Base-by-base conservation (phyloP, 35 echinoderm and acorn worm species). In the Apostichopus californicus region DNA sequence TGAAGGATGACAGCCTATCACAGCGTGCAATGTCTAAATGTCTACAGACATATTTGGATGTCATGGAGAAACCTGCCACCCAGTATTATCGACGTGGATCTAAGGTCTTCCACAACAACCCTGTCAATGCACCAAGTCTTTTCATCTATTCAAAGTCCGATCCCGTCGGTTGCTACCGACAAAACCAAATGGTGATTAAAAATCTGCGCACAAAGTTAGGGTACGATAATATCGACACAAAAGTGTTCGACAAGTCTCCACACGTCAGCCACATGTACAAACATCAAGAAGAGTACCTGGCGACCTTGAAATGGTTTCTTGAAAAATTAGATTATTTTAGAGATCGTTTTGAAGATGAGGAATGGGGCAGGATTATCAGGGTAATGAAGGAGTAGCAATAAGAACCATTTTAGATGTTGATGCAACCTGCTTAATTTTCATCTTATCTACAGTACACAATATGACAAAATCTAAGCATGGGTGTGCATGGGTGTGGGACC, bases 191-290 rank as follows among this genome's bases (percentile, higher is more conserved):
- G 59, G 92, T 85, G 5, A 93, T 97, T 25, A 17, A 79, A 8
- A 72, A 46, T 9, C 59, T 97, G 5, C 78, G 90, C 1, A 78
- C 54, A 56, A 79, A 91, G 20, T 81, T 95, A 80, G 93, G 96
- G 0, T 86, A 97, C 57, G 57, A 93, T 3, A 93, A 90, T 5
- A 86, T 97, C 24, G 53, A 93, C 28, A 81, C 90, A 22, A 95
- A 95, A 64, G 78, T 79, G 60, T 97, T 97, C 59, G 80, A 97
- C 58, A 79, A 92, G 25, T 97, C 96, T 3, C 93, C 80, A 0
- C 96, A 97, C 57, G 93, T 95, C 0, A 95, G 92, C 56, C 94
- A 95, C 88, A 95, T 97, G 91, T 94, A 97, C 72, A 92, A 93
- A 66, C 91, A 95, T 60, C 85, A 59, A 10, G 91, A 97, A 28